Conservation (phyloP, 92 coral and sea anemone species). For the Montipora capitata region DNA sequence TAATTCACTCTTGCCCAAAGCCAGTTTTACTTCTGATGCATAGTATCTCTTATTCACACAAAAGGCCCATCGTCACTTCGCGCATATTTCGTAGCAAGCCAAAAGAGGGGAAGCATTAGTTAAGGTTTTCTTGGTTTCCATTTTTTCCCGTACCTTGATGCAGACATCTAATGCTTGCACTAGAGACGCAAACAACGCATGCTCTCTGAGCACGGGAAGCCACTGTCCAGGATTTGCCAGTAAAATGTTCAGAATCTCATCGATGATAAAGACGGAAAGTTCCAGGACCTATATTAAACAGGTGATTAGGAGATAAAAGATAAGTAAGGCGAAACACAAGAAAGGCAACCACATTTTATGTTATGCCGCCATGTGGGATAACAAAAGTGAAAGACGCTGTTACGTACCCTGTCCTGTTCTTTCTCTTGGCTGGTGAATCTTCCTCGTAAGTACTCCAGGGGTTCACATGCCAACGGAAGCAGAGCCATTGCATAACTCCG, state of each 20-base stretch:
- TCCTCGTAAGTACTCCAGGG: slow-evolving; percentile 89
- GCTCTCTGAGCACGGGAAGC: slow-evolving; percentile 96
- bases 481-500: slow-evolving; percentile 90
- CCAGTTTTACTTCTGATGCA: too few species aligned
- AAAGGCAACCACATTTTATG: too few species aligned
- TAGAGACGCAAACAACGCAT: slow-evolving; percentile 95
- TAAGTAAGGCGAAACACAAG: neutral
- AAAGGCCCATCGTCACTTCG: too few species aligned
- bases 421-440: slow-evolving; percentile 71
- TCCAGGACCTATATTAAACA: slow-evolving; percentile 77
- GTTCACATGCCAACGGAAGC: slow-evolving; percentile 93
- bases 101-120: too few species aligned
- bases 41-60: too few species aligned
- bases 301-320: neutral
- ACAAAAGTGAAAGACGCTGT: neutral
- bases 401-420: slow-evolving; percentile 82
- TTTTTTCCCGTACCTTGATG: slow-evolving; percentile 78
- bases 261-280: slow-evolving; percentile 93
- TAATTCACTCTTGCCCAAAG: too few species aligned
- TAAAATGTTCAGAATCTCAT: slow-evolving; percentile 91
- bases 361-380: too few species aligned
- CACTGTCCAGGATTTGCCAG: slow-evolving; percentile 96
- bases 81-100: too few species aligned
- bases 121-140: neutral
- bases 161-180: slow-evolving; percentile 90